These are phyloP conservation scores for Pagrus major DNA, from an alignment of 2,113 vertebrate species.

Conservation along the genomic window DNA sequence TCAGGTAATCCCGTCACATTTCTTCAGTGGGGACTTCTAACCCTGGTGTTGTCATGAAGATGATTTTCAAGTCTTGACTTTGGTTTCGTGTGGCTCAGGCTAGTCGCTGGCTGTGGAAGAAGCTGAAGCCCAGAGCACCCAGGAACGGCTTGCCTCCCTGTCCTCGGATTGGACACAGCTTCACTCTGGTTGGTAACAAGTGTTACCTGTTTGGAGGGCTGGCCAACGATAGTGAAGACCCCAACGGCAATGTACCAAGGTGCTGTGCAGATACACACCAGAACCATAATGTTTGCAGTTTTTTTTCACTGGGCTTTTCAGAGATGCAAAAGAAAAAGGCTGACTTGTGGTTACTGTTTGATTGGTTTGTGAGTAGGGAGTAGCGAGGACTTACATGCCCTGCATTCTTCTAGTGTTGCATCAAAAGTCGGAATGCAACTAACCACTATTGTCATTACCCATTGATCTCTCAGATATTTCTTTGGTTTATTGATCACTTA, in stretches of 20 bases:
- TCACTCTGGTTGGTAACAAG: constrained; percentile 91
- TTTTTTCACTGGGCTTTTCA: not conserved
- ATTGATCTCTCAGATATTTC: not conserved
- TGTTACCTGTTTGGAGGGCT: constrained; percentile 95
- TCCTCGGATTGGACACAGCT: constrained; percentile 92
- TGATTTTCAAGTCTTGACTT: not conserved
- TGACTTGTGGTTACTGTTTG: not conserved
- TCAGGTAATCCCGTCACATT: constrained; percentile 86
- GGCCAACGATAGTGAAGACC: constrained; percentile 94
- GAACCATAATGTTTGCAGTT: not conserved
- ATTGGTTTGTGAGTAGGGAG: not conserved
- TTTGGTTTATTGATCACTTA: not conserved
- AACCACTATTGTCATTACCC: not conserved
- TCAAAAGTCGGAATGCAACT: too few species aligned
- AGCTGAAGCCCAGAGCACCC: constrained; percentile 92
- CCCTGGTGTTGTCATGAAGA: not conserved
- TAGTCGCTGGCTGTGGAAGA: constrained; percentile 98
- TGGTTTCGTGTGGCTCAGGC: constrained; percentile 80
- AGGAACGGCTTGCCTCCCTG: constrained; percentile 88
- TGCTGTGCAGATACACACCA: constrained; percentile 60
- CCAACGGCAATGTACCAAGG: constrained; percentile 95
- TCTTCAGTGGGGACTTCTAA: not conserved
- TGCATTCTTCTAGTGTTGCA: not conserved
- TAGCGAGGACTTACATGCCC: not conserved
- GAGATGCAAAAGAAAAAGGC: not conserved